Evolutionary conservation across 1,140 invertebrate species (phyloP).

Genomic region (Reticulitermes speratus): DNA sequence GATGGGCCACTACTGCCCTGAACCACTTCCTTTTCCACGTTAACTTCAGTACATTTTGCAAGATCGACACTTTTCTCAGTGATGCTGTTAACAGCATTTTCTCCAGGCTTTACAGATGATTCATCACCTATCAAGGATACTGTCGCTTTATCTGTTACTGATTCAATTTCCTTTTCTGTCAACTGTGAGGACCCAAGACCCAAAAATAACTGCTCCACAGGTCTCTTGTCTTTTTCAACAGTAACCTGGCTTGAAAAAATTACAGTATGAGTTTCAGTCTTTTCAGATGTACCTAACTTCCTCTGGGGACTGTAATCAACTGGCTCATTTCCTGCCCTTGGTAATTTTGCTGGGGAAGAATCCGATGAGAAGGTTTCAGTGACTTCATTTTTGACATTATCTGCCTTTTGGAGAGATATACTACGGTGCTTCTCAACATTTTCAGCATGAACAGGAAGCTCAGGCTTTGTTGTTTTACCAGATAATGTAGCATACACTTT

Average conservation of each 20-base stretch:
- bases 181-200: slow-evolving; percentile 19
- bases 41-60: not conserved
- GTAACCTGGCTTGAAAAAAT: not conserved
- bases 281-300: not conserved
- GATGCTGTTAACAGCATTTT: not conserved
- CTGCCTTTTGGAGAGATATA: not conserved
- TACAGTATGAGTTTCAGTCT: not conserved
- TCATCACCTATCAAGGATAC: not conserved
- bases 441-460: not conserved
- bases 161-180: not conserved
- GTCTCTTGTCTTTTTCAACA: not conserved
- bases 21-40: not conserved
- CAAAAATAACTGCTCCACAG: slow-evolving; percentile 26
- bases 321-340: not conserved
- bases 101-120: not conserved
- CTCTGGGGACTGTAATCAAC: not conserved
- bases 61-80: not conserved
- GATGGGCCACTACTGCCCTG: not conserved
- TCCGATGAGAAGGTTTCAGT: not conserved
- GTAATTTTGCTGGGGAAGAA: not conserved
- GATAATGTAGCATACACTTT: too few relatives aligned
- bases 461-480: not conserved
- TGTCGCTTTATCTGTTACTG: not conserved
- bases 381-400: not conserved
- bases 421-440: not conserved